Conservation (phyloP, 2,113 vertebrate genomes). For the Hystrix brachyura region DNA sequence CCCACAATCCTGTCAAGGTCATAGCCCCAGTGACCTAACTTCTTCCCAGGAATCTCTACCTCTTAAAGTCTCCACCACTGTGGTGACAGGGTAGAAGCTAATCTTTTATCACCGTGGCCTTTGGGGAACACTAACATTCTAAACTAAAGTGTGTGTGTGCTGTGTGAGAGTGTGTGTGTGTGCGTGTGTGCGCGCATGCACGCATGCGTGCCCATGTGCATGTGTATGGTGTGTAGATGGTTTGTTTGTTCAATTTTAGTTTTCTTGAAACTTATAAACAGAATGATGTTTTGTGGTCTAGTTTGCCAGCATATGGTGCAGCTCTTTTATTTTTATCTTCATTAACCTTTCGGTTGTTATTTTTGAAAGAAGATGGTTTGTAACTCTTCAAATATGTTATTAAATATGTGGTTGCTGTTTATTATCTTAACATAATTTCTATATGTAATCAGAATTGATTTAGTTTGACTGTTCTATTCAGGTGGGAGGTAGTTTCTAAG, state of each 20-base stretch:
- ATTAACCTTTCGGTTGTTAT: not conserved
- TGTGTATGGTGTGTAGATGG: not conserved
- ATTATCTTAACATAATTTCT: not conserved
- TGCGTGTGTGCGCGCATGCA: no score
- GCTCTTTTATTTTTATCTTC: not conserved
- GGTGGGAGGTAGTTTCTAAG: not conserved
- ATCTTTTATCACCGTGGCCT: not conserved
- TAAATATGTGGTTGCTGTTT: not conserved
- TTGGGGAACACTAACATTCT: not conserved
- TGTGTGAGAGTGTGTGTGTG: no score
- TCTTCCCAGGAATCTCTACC: no score
- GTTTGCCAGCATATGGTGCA: not conserved
- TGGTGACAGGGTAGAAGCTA: not conserved
- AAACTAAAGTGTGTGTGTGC: not conserved
- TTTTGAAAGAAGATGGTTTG: not conserved
- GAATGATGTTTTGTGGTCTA: not conserved
- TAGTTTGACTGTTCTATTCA: not conserved
- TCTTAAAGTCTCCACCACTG: not conserved
- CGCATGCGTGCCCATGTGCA: not conserved
- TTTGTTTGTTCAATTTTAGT: not conserved
- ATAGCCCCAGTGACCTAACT: no score
- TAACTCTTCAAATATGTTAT: not conserved
- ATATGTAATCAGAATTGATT: not conserved
- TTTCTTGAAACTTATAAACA: not conserved
- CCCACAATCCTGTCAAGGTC: not conserved